Percentiles rank a stretch among this genome's conserved stretches.
Conservation (phyloP, 2,113 vertebrate genomes). For the Limnothrissa miodon region DNA sequence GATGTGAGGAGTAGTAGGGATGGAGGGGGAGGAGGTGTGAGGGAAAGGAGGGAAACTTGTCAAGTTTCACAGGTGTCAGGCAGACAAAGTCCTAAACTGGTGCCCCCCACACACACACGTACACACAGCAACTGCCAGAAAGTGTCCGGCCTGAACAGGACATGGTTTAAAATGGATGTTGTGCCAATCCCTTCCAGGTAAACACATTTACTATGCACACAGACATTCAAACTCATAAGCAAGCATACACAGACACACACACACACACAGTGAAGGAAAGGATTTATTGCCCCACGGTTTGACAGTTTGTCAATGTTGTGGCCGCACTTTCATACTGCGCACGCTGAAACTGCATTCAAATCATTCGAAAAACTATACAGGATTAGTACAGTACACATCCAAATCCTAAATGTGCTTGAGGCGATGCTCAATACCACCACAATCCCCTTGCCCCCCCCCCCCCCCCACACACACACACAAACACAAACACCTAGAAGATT, state of each 20-base stretch:
- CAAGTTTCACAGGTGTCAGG: slow-evolving; percentile 69
- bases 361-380: background rate
- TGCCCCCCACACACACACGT: slow-evolving; percentile 27
- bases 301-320: background rate
- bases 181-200: slow-evolving; percentile 48
- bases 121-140: slow-evolving; percentile 38
- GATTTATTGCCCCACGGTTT: background rate
- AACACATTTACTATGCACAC: slow-evolving; percentile 33
- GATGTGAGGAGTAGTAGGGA: slow-evolving; percentile 25
- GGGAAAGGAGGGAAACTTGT: too few relatives aligned
- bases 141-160: slow-evolving; percentile 58
- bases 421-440: too few relatives aligned
- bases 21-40: slow-evolving; percentile 39
- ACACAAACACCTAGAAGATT: too few relatives aligned
- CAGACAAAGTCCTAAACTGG: slow-evolving; percentile 50
- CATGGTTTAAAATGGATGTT: slow-evolving; percentile 40
- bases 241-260: slow-evolving; percentile 27
- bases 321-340: background rate
- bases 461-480: too few relatives aligned
- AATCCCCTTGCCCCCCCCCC: too few relatives aligned
- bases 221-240: slow-evolving; percentile 28
- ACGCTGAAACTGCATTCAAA: background rate
- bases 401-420: background rate
- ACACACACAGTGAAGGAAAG: background rate
- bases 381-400: background rate